phyloP scores from a whole-genome alignment of 2,888 invertebrate species.

The Leistus spinibarbis region DNA sequence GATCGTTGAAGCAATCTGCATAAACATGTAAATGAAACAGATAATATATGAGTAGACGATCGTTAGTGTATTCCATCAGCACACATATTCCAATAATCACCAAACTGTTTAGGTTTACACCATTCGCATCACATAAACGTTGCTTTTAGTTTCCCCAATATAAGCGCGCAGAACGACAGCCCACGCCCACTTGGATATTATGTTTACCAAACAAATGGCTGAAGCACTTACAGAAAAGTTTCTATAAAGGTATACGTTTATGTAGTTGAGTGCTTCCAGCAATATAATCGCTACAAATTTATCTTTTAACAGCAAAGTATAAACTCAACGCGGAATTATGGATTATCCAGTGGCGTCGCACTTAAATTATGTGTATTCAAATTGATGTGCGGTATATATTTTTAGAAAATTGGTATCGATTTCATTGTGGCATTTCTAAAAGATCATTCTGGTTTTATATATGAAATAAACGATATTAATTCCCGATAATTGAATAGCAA shows the following conservation, averaged over 20 bases:
- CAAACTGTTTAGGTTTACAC: not conserved
- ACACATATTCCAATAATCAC: not conserved
- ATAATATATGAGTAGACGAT: not conserved
- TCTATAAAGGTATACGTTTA: not conserved
- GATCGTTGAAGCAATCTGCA: not conserved
- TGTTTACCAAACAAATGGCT: constrained; percentile 19
- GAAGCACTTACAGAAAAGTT: constrained; percentile 14
- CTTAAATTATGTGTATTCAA: not conserved
- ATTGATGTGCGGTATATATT: not conserved
- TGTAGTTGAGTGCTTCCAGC: constrained; percentile 12
- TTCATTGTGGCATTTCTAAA: not conserved
- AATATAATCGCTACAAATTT: constrained; percentile 20
- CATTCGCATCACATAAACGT: not conserved
- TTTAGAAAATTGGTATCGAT: not conserved
- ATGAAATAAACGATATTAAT: too few relatives aligned
- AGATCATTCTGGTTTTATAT: too few relatives aligned
- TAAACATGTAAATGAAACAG: not conserved
- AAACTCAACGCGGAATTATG: not conserved
- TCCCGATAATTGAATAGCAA: too few relatives aligned
- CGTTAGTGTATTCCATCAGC: not conserved
- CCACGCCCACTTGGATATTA: not conserved
- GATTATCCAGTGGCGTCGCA: not conserved
- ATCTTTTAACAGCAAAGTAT: constrained; percentile 3
- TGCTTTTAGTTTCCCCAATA: not conserved
- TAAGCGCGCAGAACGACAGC: not conserved